These are phyloP conservation scores for Pterostichus madidus DNA, from an alignment of 2,888 invertebrate genomes.

Conservation along the genomic window DNA sequence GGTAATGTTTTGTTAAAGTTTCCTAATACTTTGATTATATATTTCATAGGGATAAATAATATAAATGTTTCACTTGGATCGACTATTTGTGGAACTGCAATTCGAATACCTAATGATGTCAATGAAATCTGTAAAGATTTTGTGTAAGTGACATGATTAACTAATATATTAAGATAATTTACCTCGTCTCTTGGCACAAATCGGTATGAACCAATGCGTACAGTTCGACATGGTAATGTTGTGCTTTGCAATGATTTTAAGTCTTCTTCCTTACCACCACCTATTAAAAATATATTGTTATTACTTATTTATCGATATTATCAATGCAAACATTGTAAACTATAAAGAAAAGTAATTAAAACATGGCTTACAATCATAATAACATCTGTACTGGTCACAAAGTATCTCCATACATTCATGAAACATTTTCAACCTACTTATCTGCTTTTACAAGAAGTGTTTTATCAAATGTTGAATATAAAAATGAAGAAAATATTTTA, in stretches of 20 bases:
- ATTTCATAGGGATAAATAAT: slow-evolving; percentile 84
- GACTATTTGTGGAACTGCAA: slow-evolving; percentile 81
- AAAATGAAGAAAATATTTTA: slow-evolving; percentile 24
- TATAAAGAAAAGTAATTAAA: background rate
- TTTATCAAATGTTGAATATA: too few species aligned
- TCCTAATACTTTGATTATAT: slow-evolving; percentile 87
- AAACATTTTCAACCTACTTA: too few species aligned
- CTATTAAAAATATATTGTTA: slow-evolving; percentile 60
- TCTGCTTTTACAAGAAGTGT: too few species aligned
- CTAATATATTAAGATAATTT: slow-evolving; percentile 71
- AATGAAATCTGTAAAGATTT: slow-evolving; percentile 71
- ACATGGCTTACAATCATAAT: background rate
- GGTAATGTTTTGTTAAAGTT: slow-evolving; percentile 89
- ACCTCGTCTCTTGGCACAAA: slow-evolving; percentile 88
- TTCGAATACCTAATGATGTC: slow-evolving; percentile 73
- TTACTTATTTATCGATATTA: background rate
- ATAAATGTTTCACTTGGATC: slow-evolving; percentile 80
- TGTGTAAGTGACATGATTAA: background rate
- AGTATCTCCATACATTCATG: too few species aligned
- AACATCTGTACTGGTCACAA: too few species aligned
- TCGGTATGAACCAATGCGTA: slow-evolving; percentile 92
- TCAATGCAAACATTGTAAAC: background rate
- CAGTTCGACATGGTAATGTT: slow-evolving; percentile 82
- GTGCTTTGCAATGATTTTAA: slow-evolving; percentile 36
- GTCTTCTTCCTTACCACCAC: slow-evolving; percentile 68